Evolutionary conservation across 2,797 vertebrate species (phyloP).

Genomic region (Fundulus diaphanus): DNA sequence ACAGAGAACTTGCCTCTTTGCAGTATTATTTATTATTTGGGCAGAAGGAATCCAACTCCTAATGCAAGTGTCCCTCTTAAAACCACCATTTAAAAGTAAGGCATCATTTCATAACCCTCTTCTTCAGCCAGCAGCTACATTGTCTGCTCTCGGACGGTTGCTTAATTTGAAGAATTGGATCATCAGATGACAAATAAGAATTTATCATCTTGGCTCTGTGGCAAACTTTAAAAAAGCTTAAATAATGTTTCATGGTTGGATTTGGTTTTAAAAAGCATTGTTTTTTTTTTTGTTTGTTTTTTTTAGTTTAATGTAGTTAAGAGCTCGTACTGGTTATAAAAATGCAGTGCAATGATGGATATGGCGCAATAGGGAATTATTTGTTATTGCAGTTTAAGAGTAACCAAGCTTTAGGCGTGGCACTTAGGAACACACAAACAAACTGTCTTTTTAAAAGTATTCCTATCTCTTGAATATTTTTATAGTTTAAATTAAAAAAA

Average conservation of each 20-base stretch:
- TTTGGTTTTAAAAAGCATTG: slow-evolving; percentile 10
- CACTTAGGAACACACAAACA: slow-evolving; percentile 55
- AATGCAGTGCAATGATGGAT: slow-evolving; percentile 44
- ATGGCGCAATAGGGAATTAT: slow-evolving; percentile 35
- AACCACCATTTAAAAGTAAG: slow-evolving; percentile 60
- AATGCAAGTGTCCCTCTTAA: slow-evolving; percentile 71
- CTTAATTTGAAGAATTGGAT: slow-evolving; percentile 59
- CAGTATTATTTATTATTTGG: slow-evolving; percentile 62
- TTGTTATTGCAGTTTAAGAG: slow-evolving; percentile 65
- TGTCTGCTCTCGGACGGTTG: slow-evolving; percentile 32
- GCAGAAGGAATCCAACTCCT: slow-evolving; percentile 38
- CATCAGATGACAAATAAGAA: slow-evolving; percentile 55
- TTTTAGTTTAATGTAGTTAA: neutral
- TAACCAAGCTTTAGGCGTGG: slow-evolving; percentile 50
- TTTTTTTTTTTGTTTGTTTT: slow-evolving; percentile 18
- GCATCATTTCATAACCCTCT: slow-evolving; percentile 53
- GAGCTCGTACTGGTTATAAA: neutral
- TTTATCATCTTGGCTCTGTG: slow-evolving; percentile 42
- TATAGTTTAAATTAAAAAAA: neutral
- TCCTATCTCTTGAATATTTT: neutral
- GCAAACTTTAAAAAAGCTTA: slow-evolving; percentile 34
- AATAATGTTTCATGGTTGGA: slow-evolving; percentile 18
- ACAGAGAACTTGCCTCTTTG: slow-evolving; percentile 50
- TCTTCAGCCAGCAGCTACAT: slow-evolving; percentile 43
- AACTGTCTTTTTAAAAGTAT: neutral